Evolutionary conservation across 2,797 vertebrate genomes (phyloP).

Genomic region (Coluber constrictor): DNA sequence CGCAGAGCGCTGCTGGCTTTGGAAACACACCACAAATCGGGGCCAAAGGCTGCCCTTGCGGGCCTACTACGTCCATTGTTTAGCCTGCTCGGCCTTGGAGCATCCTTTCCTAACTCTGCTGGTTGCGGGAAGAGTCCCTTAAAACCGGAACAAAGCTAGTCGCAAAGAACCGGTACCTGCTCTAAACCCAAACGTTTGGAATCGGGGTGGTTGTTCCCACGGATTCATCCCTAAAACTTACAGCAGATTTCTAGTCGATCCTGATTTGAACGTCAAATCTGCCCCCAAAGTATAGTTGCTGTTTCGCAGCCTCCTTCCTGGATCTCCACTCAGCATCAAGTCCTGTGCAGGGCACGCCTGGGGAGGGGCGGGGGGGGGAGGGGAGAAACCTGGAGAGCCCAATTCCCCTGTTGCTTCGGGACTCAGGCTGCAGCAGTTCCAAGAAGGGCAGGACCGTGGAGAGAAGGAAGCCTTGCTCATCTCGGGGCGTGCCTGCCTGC

Average conservation of each 20-base stretch:
- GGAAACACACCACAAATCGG: background rate
- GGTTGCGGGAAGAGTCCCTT: background rate
- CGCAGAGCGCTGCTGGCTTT: background rate
- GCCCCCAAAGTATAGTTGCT: background rate
- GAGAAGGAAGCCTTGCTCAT: background rate
- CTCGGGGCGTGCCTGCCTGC: conserved; percentile 37
- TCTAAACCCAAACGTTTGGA: background rate
- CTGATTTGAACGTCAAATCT: no score
- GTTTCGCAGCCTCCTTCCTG: background rate
- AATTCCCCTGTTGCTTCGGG: background rate
- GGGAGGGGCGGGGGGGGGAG: background rate
- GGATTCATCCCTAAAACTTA: background rate
- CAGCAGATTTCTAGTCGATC: background rate
- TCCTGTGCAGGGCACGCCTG: background rate
- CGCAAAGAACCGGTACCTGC: background rate
- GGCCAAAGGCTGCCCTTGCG: background rate
- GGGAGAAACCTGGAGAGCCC: background rate
- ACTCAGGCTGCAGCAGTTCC: background rate
- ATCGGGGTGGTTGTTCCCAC: background rate
- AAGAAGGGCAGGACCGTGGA: background rate
- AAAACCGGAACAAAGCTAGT: background rate
- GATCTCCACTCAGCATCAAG: background rate
- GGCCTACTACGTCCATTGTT: no score
- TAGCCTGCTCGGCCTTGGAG: background rate
- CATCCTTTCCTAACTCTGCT: background rate